Percentiles rank a stretch among this genome's conserved stretches.
Conservation (phyloP, 2,113 vertebrate genomes). For the Pterocles burchelli region DNA sequence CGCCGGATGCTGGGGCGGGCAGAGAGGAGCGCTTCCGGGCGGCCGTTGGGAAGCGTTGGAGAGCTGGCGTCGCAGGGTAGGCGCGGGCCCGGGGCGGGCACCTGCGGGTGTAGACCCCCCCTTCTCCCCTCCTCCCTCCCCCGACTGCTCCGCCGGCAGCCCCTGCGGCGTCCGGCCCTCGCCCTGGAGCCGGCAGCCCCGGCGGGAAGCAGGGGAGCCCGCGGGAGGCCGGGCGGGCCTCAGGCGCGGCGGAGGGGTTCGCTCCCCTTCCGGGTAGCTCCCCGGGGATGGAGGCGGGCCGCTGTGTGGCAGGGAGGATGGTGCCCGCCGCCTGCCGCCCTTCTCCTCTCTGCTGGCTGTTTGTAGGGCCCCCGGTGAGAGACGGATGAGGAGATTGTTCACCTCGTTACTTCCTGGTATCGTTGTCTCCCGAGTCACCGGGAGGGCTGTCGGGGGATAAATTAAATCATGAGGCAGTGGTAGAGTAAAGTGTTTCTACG, state of each 20-base stretch:
- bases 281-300: background rate
- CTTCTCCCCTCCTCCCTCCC: rapidly evolving
- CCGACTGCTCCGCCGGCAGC: background rate
- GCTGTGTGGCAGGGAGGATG: background rate
- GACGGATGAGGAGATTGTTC: rapidly evolving
- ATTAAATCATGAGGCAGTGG: background rate
- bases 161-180: no score
- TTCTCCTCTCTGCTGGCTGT: rapidly evolving
- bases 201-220: background rate
- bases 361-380: no score
- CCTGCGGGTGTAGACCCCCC: background rate
- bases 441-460: background rate
- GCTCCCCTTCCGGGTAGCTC: rapidly evolving
- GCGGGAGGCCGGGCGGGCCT: background rate
- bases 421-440: rapidly evolving
- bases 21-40: background rate
- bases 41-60: background rate
- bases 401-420: rapidly evolving
- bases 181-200: no score
- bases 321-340: no score
- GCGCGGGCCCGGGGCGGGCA: background rate
- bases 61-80: background rate
- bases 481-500: background rate
- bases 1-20: background rate
- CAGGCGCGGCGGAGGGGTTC: background rate